phyloP scores from a whole-genome alignment of 1,140 invertebrate species.

The Drosophila saltans region DNA sequence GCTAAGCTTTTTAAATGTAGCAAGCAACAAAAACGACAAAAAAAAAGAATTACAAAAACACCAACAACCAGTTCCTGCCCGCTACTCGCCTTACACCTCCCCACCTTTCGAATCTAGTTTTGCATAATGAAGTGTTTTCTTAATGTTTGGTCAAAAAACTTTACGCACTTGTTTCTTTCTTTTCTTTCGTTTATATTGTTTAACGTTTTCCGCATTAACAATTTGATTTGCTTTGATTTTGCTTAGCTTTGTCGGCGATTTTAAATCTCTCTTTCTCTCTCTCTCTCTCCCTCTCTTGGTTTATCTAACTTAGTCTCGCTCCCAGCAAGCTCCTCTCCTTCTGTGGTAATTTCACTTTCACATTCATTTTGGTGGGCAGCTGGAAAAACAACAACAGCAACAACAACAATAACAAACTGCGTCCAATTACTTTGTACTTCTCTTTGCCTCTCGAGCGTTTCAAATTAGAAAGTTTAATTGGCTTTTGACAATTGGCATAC shows the following conservation, averaged over 20 bases:
- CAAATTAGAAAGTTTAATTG: slow-evolving; percentile 68
- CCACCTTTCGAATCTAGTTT: slow-evolving; percentile 19
- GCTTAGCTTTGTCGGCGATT: slow-evolving; percentile 1
- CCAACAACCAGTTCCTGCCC: slow-evolving; percentile 31
- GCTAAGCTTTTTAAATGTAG: slow-evolving; percentile 45
- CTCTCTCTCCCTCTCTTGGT: background rate
- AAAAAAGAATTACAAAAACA: slow-evolving; percentile 1
- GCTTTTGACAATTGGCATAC: slow-evolving; percentile 1
- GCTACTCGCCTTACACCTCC: background rate
- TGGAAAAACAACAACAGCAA: slow-evolving; percentile 38
- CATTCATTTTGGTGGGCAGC: slow-evolving; percentile 69
- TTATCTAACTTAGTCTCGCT: background rate
- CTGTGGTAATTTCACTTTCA: slow-evolving; percentile 69
- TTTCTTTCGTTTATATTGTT: background rate
- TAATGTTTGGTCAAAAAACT: slow-evolving; percentile 12
- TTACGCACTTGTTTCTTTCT: slow-evolving; percentile 46
- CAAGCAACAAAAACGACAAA: background rate
- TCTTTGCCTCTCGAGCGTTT: slow-evolving; percentile 45
- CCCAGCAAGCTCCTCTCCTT: background rate
- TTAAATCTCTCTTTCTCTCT: background rate
- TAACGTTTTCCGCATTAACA: slow-evolving; percentile 9
- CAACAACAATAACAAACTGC: slow-evolving; percentile 34
- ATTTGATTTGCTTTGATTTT: slow-evolving; percentile 13
- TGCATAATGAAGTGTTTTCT: slow-evolving; percentile 45
- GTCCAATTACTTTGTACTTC: slow-evolving; percentile 63